Base-by-base conservation (phyloP, 1,140 invertebrate genomes). In the Drosophila chauvacae region DNA sequence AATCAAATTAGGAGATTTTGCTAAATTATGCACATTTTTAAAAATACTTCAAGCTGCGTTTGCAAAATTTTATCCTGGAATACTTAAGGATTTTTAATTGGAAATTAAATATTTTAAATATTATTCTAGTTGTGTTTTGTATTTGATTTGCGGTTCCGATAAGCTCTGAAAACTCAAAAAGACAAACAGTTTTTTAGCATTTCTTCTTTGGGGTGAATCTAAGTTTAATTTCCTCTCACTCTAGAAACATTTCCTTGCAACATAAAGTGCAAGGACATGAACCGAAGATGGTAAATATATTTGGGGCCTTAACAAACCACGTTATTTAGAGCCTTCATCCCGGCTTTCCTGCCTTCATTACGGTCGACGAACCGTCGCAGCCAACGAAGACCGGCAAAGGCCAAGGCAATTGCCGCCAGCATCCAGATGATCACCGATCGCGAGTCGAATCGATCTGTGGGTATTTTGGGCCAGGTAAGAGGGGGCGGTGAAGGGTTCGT, bases 361-460 rank as follows among this genome's bases (percentile, higher is more conserved):
- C 62, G 85, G 48, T 92, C 88, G 30, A 92, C 71, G 9, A 81
- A 82, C 0, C 82, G 74, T 11, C 91, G 59, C 7, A 64, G 57
- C 70, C 86, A 85, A n/a, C 91, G 82, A 6, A 92, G 33, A 14
- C 80, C 82, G 0, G 91, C 50, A 56, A 92, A 92, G 6, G 85
- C 78, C 2, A 92, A 41, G 2, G 85, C 87, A 47, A 92, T 91
- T 20, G 87, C 80, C 30, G 62, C 86, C 48, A 92, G 57, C 91
- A 92, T 90, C 91, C 91, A 92, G n/a, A 92, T 92, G 14, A 92
- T 92, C 2, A 92, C 91, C 2, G 91, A 92, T 20, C 91, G 80
- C 0, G 91, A 92, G 57, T 92, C 91, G 7, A 92, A 92, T 13
- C 80, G 77, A 59, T 92, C 91, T 6, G 91, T 80, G 11, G 85